Base-by-base conservation (phyloP, 2,888 invertebrate species). In the Lobophora halterata region DNA sequence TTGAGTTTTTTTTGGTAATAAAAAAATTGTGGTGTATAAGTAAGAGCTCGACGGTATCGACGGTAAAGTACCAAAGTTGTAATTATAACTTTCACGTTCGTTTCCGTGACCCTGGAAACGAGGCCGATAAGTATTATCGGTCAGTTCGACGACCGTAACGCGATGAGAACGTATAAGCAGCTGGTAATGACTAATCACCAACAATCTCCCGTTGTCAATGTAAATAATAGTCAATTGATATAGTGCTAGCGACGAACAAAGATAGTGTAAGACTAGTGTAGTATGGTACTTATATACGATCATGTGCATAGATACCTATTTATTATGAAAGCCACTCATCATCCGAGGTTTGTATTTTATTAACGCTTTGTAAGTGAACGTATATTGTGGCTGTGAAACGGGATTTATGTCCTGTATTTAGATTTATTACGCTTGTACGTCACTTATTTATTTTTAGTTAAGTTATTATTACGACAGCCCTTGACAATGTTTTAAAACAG, bases 321-420 rank as follows among this genome's bases (percentile, higher is more conserved):
- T 67, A 71, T 69, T 64, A 55, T 51, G 51, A 61, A 59, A 56
- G 74, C 79, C 77, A 65, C 79, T 63, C 61, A 43, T 60, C 63
- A 63, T 66, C 55, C 58, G 61, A 68, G 62, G 71, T 75, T 74
- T 74, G 74, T 80, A 80, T 74, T 79, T 73, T 76, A 69, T 68
- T 71, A 73, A 75, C 65, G 82, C 79, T 80, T 80, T 66, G 64
- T 79, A 78, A 78, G 77, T 76, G 71, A 73, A 77, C 54, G 70
- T 81, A 74, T 82, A 81, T 69, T 73, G 81, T 83, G 86, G 86
- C 86, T 86, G 86, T 86, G 86, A 86, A 77, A 64, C 64, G 66
- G 80, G 83, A 62, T 70, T 59, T 52, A 53, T 61, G 67, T 75
- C 79, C 73, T 71, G 66, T 67, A 52, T 70, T 73, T 79, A 85